Percentiles rank a stretch among this genome's conserved stretches.
These are phyloP conservation scores for Heliconius erato DNA, from an alignment of 2,888 invertebrate genomes.

Conservation along the genomic window DNA sequence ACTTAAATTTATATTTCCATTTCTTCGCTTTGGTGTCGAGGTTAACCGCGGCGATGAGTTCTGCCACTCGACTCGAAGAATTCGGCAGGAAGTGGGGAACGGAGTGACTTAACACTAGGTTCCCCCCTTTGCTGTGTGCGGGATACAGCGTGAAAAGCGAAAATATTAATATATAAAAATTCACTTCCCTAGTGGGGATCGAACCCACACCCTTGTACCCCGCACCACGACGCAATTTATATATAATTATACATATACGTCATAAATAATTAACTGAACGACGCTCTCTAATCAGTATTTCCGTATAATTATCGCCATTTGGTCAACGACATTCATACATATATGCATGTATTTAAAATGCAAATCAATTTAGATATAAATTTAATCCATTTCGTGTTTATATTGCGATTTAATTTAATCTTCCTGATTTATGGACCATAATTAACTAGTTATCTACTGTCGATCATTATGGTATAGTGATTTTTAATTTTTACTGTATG, in stretches of 20 bases:
- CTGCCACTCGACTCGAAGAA: too few species aligned
- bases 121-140: too few species aligned
- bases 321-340: not conserved
- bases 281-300: constrained; percentile 35
- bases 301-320: constrained; percentile 22
- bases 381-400: constrained; percentile 14
- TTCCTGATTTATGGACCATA: not conserved
- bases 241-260: not conserved
- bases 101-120: too few species aligned
- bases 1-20: too few species aligned
- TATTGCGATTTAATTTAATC: constrained; percentile 3
- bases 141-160: too few species aligned
- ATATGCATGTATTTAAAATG: not conserved
- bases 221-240: too few species aligned
- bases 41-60: too few species aligned
- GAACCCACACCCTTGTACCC: too few species aligned
- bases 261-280: constrained; percentile 14
- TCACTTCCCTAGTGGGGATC: too few species aligned
- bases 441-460: not conserved
- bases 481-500: constrained; percentile 10
- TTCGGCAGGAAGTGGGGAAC: too few species aligned
- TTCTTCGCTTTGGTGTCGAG: too few species aligned
- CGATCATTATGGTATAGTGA: constrained; percentile 4
- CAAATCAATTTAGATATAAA: constrained; percentile 7
- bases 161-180: too few species aligned